These are phyloP conservation scores for Leucophenga maculata DNA, from an alignment of 2,888 invertebrate species.

Conservation along the genomic window DNA sequence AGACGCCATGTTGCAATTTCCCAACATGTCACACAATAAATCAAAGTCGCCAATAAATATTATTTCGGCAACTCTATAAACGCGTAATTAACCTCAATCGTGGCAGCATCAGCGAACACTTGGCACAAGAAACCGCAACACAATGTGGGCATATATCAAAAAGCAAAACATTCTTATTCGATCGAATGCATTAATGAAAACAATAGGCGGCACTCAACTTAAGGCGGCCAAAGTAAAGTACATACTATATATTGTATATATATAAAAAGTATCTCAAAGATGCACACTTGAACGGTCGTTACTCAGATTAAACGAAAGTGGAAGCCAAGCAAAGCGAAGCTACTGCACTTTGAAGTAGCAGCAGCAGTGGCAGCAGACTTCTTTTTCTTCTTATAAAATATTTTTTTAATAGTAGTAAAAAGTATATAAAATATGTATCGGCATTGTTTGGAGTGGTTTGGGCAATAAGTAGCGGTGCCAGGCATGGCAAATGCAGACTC, in stretches of 20 bases:
- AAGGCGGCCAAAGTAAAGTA: constrained; percentile 34
- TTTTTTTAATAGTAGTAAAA: not conserved
- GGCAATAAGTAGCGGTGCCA: not conserved
- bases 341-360: not conserved
- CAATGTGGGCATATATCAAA: no score
- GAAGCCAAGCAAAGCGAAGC: not conserved
- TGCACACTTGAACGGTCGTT: constrained; percentile 65
- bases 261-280: constrained; percentile 62
- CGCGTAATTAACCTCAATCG: constrained; percentile 60
- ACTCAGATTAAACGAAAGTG: constrained; percentile 41
- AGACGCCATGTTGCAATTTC: no score
- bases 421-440: not conserved
- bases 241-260: no score
- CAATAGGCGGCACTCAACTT: constrained; percentile 20
- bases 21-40: constrained; percentile 41
- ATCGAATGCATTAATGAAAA: not conserved
- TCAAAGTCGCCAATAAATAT: constrained; percentile 58
- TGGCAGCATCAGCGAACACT: not conserved
- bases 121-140: not conserved
- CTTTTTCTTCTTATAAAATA: not conserved
- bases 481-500: constrained; percentile 19
- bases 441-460: not conserved
- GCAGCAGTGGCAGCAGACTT: constrained; percentile 7
- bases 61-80: constrained; percentile 44
- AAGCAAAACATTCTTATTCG: not conserved